These are phyloP conservation scores for Drosophila siamana DNA, from an alignment of 2,888 invertebrate species.

Conservation along the genomic window DNA sequence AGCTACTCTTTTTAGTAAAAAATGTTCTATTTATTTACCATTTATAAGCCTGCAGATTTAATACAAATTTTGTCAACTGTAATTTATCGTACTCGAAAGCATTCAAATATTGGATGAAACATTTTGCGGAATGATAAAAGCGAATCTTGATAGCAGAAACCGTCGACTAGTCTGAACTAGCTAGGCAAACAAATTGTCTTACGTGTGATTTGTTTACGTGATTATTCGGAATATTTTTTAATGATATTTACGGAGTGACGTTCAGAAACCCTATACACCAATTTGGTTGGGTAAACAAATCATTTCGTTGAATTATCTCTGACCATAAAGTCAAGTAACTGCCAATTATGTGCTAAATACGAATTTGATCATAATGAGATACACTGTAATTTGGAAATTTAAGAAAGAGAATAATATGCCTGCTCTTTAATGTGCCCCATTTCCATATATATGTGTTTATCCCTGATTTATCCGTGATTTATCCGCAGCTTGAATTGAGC, in stretches of 20 bases:
- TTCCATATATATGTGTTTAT: background rate
- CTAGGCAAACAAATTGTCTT: constrained; percentile 7
- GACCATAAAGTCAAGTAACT: constrained; percentile 4
- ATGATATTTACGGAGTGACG: constrained; percentile 40
- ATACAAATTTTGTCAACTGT: constrained; percentile 25
- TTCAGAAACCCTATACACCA: constrained; percentile 17
- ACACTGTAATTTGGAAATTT: background rate
- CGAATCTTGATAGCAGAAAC: constrained; percentile 13
- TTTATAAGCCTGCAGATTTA: constrained; percentile 5
- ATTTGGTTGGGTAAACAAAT: constrained; percentile 38
- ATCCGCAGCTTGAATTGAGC: background rate
- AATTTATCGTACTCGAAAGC: background rate
- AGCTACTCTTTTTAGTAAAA: background rate
- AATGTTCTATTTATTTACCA: background rate
- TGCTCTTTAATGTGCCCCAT: background rate
- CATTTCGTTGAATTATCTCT: constrained; percentile 33
- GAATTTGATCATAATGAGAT: background rate
- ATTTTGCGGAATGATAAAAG: constrained; percentile 29
- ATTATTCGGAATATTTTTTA: constrained; percentile 29
- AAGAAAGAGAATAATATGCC: background rate
- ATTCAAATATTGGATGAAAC: constrained; percentile 22
- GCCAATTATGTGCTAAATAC: background rate
- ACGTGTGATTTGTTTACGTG: constrained; percentile 6
- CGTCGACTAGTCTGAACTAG: constrained; percentile 3
- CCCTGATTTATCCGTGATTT: background rate